Conservation (phyloP, 2,113 vertebrate genomes). For the Lutjanus erythropterus region DNA sequence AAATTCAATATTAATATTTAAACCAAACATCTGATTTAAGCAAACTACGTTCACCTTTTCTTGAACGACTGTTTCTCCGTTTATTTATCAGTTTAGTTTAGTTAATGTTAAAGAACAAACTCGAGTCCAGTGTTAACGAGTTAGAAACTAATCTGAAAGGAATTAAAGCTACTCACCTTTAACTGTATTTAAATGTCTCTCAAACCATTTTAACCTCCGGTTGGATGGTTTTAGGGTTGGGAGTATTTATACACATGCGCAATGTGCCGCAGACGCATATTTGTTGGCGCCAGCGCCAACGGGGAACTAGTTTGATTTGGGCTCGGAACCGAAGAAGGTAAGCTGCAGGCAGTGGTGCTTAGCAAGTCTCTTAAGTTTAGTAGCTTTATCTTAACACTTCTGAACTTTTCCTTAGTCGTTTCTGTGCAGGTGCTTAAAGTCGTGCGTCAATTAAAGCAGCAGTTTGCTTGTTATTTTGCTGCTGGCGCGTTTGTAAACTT, state of each 20-base stretch:
- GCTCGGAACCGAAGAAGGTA: constrained; percentile 16
- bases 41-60: neutral
- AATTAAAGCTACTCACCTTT: neutral
- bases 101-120: neutral
- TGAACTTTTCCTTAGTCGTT: accelerated
- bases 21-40: neutral
- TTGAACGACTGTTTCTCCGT: neutral
- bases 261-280: neutral
- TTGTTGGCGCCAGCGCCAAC: constrained; percentile 59
- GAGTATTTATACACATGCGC: constrained; percentile 49
- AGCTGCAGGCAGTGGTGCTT: neutral
- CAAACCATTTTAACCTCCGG: accelerated
- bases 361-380: neutral
- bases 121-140: neutral
- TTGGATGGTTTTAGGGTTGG: neutral
- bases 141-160: neutral
- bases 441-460: neutral
- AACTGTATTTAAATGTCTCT: accelerated
- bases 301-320: constrained; percentile 8
- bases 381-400: accelerated
- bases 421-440: accelerated
- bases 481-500: neutral
- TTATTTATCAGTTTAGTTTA: neutral
- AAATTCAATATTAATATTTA: neutral
- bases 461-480: neutral